Conservation (phyloP, 2,797 vertebrate genomes). For the Orestias chungarensis region DNA sequence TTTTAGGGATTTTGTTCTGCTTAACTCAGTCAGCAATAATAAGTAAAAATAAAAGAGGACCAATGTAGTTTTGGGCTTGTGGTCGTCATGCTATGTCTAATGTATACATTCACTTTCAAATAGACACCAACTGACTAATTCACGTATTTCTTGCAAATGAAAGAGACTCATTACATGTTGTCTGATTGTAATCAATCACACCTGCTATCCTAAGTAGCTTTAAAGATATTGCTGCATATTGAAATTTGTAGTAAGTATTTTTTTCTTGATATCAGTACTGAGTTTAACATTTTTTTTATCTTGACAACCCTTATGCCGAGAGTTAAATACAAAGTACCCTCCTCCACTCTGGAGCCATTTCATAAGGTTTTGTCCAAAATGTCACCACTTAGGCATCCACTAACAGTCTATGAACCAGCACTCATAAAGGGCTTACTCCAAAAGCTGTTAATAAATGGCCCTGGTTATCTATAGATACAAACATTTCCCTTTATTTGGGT, state of each 20-base stretch:
- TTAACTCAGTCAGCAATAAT: not conserved
- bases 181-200: too few relatives aligned
- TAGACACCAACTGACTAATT: too few relatives aligned
- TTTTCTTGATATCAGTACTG: not conserved
- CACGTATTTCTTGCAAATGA: too few relatives aligned
- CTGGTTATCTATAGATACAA: conserved; percentile 47
- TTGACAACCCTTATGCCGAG: not conserved
- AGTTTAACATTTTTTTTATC: not conserved
- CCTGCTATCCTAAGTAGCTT: not conserved
- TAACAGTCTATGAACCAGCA: conserved; percentile 45
- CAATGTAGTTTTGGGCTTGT: too few relatives aligned
- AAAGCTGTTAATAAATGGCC: conserved; percentile 70
- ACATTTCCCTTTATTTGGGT: conserved; percentile 33
- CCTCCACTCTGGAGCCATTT: conserved; percentile 24
- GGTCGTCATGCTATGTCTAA: too few relatives aligned
- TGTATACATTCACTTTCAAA: too few relatives aligned
- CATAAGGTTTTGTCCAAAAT: conserved; percentile 36
- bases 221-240: not conserved
- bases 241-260: not conserved
- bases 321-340: not conserved
- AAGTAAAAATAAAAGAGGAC: too few relatives aligned
- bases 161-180: not conserved
- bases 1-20: not conserved
- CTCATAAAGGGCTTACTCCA: conserved; percentile 70
- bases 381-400: conserved; percentile 55